phyloP scores from a whole-genome alignment of 2,888 invertebrate genomes.

The Apamea crenata region DNA sequence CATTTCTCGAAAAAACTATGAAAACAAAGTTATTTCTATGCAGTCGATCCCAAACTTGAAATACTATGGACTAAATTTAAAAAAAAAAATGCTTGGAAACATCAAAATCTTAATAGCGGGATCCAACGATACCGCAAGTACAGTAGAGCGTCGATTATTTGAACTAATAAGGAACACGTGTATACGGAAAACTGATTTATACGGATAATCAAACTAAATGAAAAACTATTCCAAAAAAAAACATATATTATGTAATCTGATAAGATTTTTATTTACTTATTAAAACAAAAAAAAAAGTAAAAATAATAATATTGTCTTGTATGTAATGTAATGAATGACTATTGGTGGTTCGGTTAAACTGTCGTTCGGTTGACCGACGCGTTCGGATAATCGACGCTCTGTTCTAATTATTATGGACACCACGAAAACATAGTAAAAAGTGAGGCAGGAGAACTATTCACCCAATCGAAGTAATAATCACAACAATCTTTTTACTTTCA shows the following conservation, averaged over 20 bases:
- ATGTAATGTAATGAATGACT: neutral
- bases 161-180: neutral
- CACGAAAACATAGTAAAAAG: neutral
- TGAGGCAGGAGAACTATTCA: neutral
- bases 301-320: too few species aligned
- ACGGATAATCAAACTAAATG: neutral
- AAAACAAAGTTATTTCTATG: too few species aligned
- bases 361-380: neutral
- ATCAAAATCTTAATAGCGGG: too few species aligned
- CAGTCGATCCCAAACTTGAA: too few species aligned
- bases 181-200: neutral
- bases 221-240: neutral
- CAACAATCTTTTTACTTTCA: constrained; percentile 4
- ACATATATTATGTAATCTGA: too few species aligned
- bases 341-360: neutral
- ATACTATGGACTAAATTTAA: too few species aligned
- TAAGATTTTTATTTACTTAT: neutral
- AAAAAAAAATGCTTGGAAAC: too few species aligned
- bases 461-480: neutral
- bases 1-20: too few species aligned
- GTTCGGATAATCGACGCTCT: neutral
- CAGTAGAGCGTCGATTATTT: neutral
- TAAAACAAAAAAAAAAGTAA: neutral
- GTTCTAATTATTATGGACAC: neutral
- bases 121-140: too few species aligned